phyloP scores from a whole-genome alignment of 2,113 vertebrate species.

The Heterochromis multidens region DNA sequence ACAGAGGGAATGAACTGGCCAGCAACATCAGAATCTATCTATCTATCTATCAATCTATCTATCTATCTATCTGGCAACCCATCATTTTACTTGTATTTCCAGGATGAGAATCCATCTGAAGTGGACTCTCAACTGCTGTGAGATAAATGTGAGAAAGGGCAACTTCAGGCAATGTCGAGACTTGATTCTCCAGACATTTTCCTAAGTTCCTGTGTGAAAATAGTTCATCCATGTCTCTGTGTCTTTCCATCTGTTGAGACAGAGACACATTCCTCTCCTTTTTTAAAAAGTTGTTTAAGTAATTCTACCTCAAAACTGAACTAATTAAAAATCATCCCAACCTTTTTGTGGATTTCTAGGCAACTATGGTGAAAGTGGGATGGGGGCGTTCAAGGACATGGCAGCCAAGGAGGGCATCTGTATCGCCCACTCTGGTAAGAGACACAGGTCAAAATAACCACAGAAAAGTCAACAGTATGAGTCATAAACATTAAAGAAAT shows the following conservation, averaged over 20 bases:
- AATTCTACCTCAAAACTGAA: background rate
- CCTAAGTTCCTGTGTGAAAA: background rate
- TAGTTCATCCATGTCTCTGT: background rate
- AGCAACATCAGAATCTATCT: background rate
- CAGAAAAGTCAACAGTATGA: background rate
- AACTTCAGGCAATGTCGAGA: background rate
- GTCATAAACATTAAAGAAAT: background rate
- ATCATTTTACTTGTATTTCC: background rate
- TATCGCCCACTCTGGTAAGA: constrained; percentile 96
- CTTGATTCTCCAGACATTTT: background rate
- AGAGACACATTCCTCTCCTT: background rate
- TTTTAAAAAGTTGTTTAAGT: background rate
- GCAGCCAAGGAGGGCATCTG: constrained; percentile 96
- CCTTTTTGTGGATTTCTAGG: constrained; percentile 69
- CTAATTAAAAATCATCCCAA: background rate
- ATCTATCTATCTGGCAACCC: background rate
- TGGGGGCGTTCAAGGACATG: constrained; percentile 99
- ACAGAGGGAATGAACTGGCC: background rate
- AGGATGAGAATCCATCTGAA: background rate
- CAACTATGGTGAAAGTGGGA: constrained; percentile 99
- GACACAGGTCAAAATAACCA: background rate
- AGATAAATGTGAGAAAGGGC: background rate
- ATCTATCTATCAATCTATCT: background rate
- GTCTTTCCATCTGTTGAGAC: background rate
- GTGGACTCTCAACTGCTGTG: background rate